A percentile compares a stretch with the other conserved stretches of the same genome.
phyloP scores from a whole-genome alignment of 2,113 vertebrate genomes.

The Callopanchax toddi region DNA sequence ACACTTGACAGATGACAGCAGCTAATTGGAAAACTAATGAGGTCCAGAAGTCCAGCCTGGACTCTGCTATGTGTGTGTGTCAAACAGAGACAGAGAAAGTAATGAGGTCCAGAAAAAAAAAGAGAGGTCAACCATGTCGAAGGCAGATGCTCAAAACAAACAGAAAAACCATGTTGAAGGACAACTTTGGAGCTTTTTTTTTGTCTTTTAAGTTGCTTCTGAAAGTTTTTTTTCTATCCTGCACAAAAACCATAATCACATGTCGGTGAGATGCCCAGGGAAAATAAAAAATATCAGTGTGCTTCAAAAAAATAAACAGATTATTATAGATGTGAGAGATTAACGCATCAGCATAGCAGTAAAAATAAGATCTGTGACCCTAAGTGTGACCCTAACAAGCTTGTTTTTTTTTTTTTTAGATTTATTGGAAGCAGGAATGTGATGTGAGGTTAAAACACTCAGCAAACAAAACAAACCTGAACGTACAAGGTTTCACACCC shows the following conservation, averaged over 20 bases:
- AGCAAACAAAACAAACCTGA: not conserved
- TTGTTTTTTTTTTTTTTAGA: conserved; percentile 5
- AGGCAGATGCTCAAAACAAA: conserved; percentile 56
- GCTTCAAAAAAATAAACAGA: no score
- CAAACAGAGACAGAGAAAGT: conserved; percentile 28
- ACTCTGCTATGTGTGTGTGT: conserved; percentile 26
- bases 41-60: conserved; percentile 67
- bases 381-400: conserved; percentile 12
- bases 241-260: not conserved
- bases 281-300: no score
- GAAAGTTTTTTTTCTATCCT: not conserved
- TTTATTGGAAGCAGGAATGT: not conserved
- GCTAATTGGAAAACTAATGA: conserved; percentile 78
- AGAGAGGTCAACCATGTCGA: conserved; percentile 41
- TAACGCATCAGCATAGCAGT: no score
- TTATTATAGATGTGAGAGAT: no score
- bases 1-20: conserved; percentile 67
- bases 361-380: not conserved
- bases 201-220: not conserved
- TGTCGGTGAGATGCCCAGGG: no score
- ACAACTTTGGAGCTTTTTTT: not conserved
- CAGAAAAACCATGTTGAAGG: conserved; percentile 9
- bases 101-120: conserved; percentile 43
- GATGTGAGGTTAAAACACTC: not conserved
- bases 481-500: not conserved